phyloP scores from a whole-genome alignment of 2,113 vertebrate species.

The cat (Felis catus) region F.catus_Fca126_mat1.0 CM031416.1:39676001-39676500 shows the following conservation, averaged over 20 bases:
- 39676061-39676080: not conserved
- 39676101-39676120: not conserved
- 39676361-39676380: not conserved
- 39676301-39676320: not conserved
- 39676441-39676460: not conserved
- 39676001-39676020: not conserved
- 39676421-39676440: not conserved
- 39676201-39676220: not conserved
- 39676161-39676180: not conserved
- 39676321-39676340: not conserved
- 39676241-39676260: not conserved
- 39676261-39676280: slow-evolving; percentile 28
- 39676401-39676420: not conserved
- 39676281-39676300: not conserved
- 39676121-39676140: not conserved
- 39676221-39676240: not conserved
- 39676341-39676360: not conserved
- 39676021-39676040: not conserved
- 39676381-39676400: not conserved
- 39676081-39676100: not conserved
- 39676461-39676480: not conserved
- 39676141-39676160: not conserved
- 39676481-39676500: not conserved
- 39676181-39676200: not conserved
- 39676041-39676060: not conserved